These are phyloP conservation scores for Asbolus verrucosus DNA, from an alignment of 1,140 invertebrate species.

Conservation along the genomic window DNA sequence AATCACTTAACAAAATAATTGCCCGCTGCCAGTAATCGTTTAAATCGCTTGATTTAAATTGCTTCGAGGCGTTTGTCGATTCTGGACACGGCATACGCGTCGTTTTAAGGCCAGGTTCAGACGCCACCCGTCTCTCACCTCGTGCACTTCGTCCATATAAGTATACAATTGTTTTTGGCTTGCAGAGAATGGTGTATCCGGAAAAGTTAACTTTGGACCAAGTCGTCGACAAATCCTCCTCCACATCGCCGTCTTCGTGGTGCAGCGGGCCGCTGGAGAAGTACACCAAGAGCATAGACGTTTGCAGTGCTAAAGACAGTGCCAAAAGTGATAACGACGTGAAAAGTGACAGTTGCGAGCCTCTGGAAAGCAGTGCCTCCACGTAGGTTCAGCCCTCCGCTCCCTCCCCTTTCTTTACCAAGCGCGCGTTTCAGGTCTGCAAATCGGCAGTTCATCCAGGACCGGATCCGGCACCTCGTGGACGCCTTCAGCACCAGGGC, in stretches of 20 bases:
- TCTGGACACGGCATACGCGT: constrained; percentile 20
- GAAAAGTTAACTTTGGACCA: constrained; percentile 62
- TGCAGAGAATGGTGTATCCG: constrained; percentile 64
- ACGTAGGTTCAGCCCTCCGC: too few species aligned
- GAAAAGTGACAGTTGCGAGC: neutral
- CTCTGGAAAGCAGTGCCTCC: constrained; percentile 2
- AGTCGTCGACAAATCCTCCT: constrained; percentile 53
- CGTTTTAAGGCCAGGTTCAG: constrained; percentile 28
- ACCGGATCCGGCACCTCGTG: constrained; percentile 70
- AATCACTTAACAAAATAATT: constrained; percentile 54
- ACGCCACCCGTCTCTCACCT: neutral
- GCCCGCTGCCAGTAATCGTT: constrained; percentile 22
- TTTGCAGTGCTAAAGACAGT: constrained; percentile 4
- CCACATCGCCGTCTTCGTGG: constrained; percentile 58
- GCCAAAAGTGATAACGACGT: neutral
- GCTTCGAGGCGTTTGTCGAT: constrained; percentile 23
- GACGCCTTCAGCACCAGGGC: constrained; percentile 72
- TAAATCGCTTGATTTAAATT: constrained; percentile 38
- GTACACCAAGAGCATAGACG: constrained; percentile 27
- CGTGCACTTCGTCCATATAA: constrained; percentile 16
- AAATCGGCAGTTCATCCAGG: constrained; percentile 65
- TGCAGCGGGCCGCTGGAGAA: constrained; percentile 59
- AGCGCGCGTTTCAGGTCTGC: constrained; percentile 54
- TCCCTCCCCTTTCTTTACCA: too few species aligned
- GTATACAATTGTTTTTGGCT: constrained; percentile 25